These are phyloP conservation scores for Labrus mixtus DNA, from an alignment of 2,113 vertebrate species.

Conservation along the genomic window DNA sequence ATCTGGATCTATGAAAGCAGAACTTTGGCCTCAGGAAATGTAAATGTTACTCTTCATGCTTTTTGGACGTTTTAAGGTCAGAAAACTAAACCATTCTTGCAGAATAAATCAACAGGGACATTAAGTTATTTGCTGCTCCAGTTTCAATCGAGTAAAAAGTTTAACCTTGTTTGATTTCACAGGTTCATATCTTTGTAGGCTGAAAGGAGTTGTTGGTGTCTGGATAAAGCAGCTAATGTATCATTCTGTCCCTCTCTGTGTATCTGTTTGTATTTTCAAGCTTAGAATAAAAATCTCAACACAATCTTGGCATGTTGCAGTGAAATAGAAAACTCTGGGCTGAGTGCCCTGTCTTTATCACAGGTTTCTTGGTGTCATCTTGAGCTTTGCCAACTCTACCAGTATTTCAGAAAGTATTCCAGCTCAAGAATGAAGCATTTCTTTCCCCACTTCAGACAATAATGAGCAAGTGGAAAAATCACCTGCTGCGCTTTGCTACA, in stretches of 20 bases:
- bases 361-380: constrained; percentile 32
- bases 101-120: no score
- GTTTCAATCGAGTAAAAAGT: no score
- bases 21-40: no score
- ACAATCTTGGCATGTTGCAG: constrained; percentile 6
- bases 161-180: background rate
- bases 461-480: constrained; percentile 64
- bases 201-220: background rate
- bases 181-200: background rate
- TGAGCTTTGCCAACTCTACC: constrained; percentile 54
- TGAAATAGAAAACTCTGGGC: constrained; percentile 39
- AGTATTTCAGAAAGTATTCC: constrained; percentile 56
- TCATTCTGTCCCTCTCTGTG: background rate
- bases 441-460: constrained; percentile 65
- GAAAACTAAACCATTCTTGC: no score
- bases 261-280: background rate
- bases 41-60: no score
- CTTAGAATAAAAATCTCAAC: background rate
- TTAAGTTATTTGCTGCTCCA: no score
- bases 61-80: no score
- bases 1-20: no score
- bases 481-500: constrained; percentile 39
- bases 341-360: constrained; percentile 35
- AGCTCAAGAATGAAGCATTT: constrained; percentile 54
- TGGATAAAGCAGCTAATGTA: background rate